Percentiles rank a stretch among this genome's conserved stretches.
Conservation (phyloP, 2,113 vertebrate species). For the Acrocephalus kingi region DNA sequence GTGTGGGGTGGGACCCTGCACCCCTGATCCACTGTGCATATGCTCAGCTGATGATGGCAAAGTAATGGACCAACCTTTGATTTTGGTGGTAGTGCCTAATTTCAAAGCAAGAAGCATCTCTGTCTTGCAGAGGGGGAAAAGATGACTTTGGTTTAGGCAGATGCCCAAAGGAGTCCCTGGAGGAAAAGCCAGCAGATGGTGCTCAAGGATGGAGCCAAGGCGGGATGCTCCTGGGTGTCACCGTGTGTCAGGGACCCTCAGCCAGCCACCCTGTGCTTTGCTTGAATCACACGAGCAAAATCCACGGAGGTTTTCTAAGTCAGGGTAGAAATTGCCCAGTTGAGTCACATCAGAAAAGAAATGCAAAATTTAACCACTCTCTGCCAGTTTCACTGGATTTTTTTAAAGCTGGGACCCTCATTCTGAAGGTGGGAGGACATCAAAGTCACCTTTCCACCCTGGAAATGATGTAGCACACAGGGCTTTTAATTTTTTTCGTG, state of each 20-base stretch:
- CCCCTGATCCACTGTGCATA: accelerated
- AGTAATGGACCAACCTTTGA: accelerated
- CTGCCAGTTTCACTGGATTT: neutral
- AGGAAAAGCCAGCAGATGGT: conserved; percentile 39
- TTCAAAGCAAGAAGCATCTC: neutral
- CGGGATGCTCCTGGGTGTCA: neutral
- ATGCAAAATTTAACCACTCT: neutral
- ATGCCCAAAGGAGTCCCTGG: neutral
- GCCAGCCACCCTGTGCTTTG: neutral
- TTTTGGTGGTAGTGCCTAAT: neutral
- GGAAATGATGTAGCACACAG: neutral
- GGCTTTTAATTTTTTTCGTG: neutral
- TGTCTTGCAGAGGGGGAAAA: neutral
- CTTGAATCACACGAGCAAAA: neutral
- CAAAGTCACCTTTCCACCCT: neutral
- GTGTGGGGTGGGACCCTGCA: accelerated
- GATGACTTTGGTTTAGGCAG: neutral
- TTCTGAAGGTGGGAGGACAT: accelerated
- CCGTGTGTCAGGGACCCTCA: accelerated
- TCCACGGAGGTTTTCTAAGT: neutral
- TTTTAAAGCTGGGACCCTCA: neutral
- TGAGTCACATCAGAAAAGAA: neutral
- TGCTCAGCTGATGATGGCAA: neutral
- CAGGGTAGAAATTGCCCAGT: neutral
- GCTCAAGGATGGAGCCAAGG: conserved; percentile 23